Conservation (phyloP, 2,797 vertebrate genomes). For the Furcifer pardalis region DNA sequence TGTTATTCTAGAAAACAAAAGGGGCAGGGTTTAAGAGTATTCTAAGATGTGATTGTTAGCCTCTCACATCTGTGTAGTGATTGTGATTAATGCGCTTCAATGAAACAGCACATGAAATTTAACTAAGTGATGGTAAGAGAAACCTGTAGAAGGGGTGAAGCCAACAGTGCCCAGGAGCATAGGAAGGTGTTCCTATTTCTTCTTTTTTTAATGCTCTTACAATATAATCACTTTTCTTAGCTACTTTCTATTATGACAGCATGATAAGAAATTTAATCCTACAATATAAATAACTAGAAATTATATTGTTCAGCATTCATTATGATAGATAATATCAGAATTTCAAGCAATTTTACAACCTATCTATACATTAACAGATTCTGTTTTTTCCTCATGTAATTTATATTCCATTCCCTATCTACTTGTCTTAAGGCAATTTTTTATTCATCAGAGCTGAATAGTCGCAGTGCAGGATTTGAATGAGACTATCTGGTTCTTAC, state of each 20-base stretch:
- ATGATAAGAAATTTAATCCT: no score
- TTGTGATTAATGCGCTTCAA: not conserved
- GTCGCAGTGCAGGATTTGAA: not conserved
- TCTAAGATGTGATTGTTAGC: not conserved
- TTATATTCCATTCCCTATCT: not conserved
- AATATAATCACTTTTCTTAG: not conserved
- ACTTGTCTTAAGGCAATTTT: not conserved
- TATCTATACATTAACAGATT: no score
- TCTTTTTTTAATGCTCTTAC: not conserved
- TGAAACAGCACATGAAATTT: not conserved
- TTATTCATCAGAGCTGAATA: not conserved
- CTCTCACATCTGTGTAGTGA: no score
- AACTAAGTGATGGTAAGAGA: constrained; percentile 1
- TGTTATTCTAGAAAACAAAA: constrained; percentile 13
- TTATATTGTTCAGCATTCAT: not conserved
- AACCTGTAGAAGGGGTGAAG: not conserved
- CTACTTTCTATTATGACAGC: no score
- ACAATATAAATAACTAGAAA: not conserved
- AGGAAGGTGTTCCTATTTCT: not conserved
- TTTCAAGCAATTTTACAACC: not conserved
- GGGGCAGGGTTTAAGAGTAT: not conserved
- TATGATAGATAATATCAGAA: not conserved
- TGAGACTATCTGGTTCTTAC: not conserved
- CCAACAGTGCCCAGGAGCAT: not conserved
- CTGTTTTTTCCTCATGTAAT: not conserved